Evolutionary conservation across 2,797 vertebrate genomes (phyloP).

Genomic region (Leptoclinus maculatus): DNA sequence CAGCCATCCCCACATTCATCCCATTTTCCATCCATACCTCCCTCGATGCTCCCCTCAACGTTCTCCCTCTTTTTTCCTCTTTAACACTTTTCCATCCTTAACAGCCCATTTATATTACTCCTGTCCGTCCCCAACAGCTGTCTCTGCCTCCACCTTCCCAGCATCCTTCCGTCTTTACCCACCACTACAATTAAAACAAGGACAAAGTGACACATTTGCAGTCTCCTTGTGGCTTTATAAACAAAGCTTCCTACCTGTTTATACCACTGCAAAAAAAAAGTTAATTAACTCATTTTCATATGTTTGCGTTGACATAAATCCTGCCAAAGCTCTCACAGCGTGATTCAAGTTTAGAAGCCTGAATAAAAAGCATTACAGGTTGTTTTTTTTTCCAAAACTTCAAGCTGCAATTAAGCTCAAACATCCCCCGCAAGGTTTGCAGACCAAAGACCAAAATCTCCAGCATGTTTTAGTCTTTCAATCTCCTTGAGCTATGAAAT

Average conservation of each 20-base stretch:
- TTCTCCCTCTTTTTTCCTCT: constrained; percentile 18
- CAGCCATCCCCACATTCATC: constrained; percentile 32
- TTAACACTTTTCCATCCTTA: constrained; percentile 22
- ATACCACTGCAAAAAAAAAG: constrained; percentile 9
- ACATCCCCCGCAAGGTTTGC: constrained; percentile 6
- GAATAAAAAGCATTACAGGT: not conserved
- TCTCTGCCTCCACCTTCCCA: not conserved
- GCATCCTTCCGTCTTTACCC: constrained; percentile 16
- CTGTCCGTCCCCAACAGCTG: constrained; percentile 12
- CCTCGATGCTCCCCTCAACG: not conserved
- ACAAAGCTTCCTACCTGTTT: constrained; percentile 20
- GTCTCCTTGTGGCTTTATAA: constrained; percentile 22
- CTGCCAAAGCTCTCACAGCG: constrained; percentile 4
- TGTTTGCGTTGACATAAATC: constrained; percentile 17
- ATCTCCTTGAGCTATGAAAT: constrained; percentile 42
- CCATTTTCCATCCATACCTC: constrained; percentile 23
- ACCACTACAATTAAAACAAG: constrained; percentile 22
- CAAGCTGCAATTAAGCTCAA: constrained; percentile 23
- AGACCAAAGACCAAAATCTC: constrained; percentile 32
- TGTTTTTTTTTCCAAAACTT: constrained; percentile 5
- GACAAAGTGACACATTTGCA: constrained; percentile 32
- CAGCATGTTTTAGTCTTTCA: constrained; percentile 14
- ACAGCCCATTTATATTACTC: constrained; percentile 36
- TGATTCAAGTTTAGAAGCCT: constrained; percentile 16
- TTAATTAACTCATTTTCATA: constrained; percentile 6